Evolutionary conservation across 2,888 invertebrate genomes (phyloP), one percentile per base, ranked within the genome.

Genomic region (Congeria kusceri): DNA sequence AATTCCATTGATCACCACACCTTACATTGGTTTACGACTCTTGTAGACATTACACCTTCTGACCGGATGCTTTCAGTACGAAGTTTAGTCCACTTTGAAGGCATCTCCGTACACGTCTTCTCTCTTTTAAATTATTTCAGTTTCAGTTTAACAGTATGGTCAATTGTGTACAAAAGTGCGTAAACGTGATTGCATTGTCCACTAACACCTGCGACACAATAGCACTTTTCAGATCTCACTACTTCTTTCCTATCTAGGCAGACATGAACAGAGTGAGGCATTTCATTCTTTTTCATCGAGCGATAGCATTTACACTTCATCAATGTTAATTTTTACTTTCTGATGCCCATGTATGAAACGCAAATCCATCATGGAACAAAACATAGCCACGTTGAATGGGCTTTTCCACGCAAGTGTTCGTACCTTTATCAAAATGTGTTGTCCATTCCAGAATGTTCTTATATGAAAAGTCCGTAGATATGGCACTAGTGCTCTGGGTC

Each of bases 61-160:
- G 68, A 29, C 9, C 39, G 58, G 28, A 68, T 39, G 13, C 67
- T 44, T n/a, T 67, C 57, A 29, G 39, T 25, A 13, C 67, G 5
- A 20, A 15, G 15, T 25, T 67, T 56, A 5, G 3, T 13, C 65
- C n/a, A n/a, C n/a, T n/a, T n/a, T n/a, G n/a, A n/a, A n/a, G n/a
- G n/a, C 65, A 53, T 47, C 28, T 67, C 67, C 4, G 67, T 67
- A n/a, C 67, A 67, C 1, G 67, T 67, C 18, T 67, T 67, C 53
- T 5, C 1, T 56, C 66, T 53, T 29, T 1, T 1, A 32, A 66
- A 56, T 20, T 20, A 15, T 32, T 28, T 15, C 7, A 56, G 20
- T n/a, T 53, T 32, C 27, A 56, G 9, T 29, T 66, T 66, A 4
- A 56, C 3, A 9, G 1, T 9, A 27, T 64, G 64, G 20, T 64